Conservation (phyloP, 2,888 invertebrate genomes). For the Ceriagrion tenellum region DNA sequence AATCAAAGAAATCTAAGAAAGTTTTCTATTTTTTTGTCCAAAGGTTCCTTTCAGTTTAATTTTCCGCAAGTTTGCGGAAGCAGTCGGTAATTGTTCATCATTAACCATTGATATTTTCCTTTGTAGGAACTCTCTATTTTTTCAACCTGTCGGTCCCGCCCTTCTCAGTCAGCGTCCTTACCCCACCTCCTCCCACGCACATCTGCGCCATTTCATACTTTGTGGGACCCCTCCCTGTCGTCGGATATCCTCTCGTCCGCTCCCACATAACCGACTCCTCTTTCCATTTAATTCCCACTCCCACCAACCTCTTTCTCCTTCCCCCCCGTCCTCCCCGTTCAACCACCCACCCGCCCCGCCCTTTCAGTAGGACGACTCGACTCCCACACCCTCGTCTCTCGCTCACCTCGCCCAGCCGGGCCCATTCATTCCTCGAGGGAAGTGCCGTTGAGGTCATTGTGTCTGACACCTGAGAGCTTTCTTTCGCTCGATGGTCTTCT, state of each 20-base stretch:
- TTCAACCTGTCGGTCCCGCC: background rate
- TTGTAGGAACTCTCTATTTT: too few relatives aligned
- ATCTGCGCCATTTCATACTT: background rate
- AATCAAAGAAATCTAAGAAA: too few relatives aligned
- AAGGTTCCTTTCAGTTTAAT: too few relatives aligned
- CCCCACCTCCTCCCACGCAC: conserved; percentile 31
- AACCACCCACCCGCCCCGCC: background rate
- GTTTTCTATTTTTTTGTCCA: too few relatives aligned
- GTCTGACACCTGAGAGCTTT: conserved; percentile 12
- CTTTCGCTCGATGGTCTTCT: background rate
- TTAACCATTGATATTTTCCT: too few relatives aligned
- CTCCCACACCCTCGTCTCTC: background rate
- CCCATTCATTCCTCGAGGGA: background rate
- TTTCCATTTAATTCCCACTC: too few relatives aligned
- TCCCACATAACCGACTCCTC: too few relatives aligned
- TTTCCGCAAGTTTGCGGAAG: too few relatives aligned
- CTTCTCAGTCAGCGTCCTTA: background rate
- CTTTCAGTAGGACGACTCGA: background rate
- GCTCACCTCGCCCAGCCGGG: background rate
- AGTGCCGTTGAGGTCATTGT: background rate
- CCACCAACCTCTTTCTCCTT: too few relatives aligned
- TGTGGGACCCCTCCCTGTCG: background rate
- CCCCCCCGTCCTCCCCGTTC: background rate
- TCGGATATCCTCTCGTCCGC: too few relatives aligned
- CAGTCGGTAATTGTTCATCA: too few relatives aligned